Evolutionary conservation across 1,140 invertebrate genomes (phyloP).

Genomic region (Asbolus verrucosus): DNA sequence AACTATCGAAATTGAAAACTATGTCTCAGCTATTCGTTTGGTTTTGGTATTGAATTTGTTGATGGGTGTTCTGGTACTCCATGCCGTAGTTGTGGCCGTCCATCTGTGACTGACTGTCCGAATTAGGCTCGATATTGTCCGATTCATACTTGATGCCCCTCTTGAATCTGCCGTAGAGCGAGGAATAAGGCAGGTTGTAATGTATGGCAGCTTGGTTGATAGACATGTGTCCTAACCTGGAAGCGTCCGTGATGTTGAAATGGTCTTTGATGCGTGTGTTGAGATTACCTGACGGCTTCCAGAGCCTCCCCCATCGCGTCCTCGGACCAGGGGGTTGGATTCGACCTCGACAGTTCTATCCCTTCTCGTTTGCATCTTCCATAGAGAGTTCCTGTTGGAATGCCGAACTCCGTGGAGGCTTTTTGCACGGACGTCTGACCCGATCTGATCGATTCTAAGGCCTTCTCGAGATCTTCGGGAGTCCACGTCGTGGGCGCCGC

Average conservation of each 20-base stretch:
- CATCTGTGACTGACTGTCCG: conserved; percentile 60
- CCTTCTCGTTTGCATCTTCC: conserved; percentile 89
- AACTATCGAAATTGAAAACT: conserved; percentile 56
- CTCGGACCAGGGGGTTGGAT: conserved; percentile 90
- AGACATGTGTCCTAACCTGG: conserved; percentile 89
- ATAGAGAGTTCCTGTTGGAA: conserved; percentile 87
- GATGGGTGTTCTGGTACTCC: conserved; percentile 60
- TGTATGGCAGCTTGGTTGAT: conserved; percentile 95
- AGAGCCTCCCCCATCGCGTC: conserved; percentile 90
- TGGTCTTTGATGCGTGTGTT: background rate
- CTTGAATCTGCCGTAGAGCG: conserved; percentile 88
- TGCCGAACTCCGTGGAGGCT: conserved; percentile 86
- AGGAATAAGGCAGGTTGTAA: conserved; percentile 90
- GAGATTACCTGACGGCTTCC: conserved; percentile 82
- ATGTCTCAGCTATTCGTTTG: conserved; percentile 63
- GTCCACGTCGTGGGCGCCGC: conserved; percentile 91
- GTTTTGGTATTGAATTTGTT: conserved; percentile 63
- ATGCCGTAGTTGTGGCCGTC: conserved; percentile 59
- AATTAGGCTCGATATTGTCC: conserved; percentile 61
- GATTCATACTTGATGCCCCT: conserved; percentile 73
- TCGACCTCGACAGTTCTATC: conserved; percentile 86
- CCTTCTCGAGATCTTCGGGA: conserved; percentile 83
- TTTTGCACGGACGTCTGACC: conserved; percentile 88
- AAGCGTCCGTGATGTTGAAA: conserved; percentile 41
- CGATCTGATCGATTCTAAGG: conserved; percentile 83